Base-by-base conservation (phyloP, 2,888 invertebrate species). In the Pteria penguin region DNA sequence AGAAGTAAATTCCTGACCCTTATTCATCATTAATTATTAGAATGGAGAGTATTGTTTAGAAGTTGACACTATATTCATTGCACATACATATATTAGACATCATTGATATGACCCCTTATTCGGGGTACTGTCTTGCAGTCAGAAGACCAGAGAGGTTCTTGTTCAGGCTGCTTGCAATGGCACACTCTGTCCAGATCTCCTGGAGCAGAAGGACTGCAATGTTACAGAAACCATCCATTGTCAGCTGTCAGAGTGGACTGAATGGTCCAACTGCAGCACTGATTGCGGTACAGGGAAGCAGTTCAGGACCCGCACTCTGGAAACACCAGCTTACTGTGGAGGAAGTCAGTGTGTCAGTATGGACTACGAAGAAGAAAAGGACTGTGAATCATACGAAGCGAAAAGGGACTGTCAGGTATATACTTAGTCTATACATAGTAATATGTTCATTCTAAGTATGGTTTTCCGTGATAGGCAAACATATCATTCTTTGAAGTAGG, bases 251-350 rank as follows among this genome's bases (percentile, higher is more conserved):
- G 71, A 73, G 8, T 87, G 86, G 86, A 71, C 78, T 31, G 45
- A 33, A 18, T 87, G 86, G 86, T 81, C 84, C 4, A 63, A 67
- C 2, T 87, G 86, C 55, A 82, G 75, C 60, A 83, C 78, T n/a
- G 78, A 80, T 62, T 86, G 86, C 65, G 86, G 86, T 0, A 18
- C 33, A 18, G 86, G 86, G 5, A 69, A 26, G 8, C n/a, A 57
- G 1, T 61, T 72, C 11, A 62, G 84, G 31, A 79, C 80, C 4
- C 72, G 86, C 22, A 72, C 61, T 22, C 67, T 85, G 32, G 57
- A 81, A 18, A 85, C 83, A 1, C 83, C 82, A 2, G 81, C 85
- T 1, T 85, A 83, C 62, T 86, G 86, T 71, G 84, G 85, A 0
- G 86, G 84, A 0, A 45, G 54, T 8, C 27, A 76, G 31, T 86